Conservation (phyloP, 2,888 invertebrate species). For the Conops quadrifasciatus region DNA sequence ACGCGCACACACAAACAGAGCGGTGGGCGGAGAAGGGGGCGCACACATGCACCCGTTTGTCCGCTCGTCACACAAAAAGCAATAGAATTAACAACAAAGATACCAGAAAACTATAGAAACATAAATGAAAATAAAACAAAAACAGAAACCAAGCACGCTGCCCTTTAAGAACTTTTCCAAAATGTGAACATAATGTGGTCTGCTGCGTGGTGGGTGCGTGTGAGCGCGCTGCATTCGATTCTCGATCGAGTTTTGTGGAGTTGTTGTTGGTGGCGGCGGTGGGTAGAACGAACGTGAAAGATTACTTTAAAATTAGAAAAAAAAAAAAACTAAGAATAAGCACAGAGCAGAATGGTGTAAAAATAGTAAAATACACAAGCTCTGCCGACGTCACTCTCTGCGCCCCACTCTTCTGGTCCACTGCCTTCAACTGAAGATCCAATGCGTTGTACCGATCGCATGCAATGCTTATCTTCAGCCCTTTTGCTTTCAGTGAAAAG, state of each 20-base stretch:
- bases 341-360: background rate
- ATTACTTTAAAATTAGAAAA: no score
- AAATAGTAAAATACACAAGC: background rate
- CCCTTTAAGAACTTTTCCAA: background rate
- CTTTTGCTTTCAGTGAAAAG: no score
- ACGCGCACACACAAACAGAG: no score
- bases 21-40: no score
- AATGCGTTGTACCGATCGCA: background rate
- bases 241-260: slow-evolving; percentile 46
- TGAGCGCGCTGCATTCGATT: no score
- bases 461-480: background rate
- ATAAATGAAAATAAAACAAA: background rate
- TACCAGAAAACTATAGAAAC: no score
- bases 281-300: no score
- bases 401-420: background rate
- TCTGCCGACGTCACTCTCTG: background rate
- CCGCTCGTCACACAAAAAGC: no score
- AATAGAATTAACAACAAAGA: no score
- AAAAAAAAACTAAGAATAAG: no score
- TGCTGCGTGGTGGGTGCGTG: no score
- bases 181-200: no score
- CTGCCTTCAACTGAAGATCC: background rate
- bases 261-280: slow-evolving; percentile 36
- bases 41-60: background rate
- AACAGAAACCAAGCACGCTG: slow-evolving; percentile 21